A percentile compares a stretch with the other conserved stretches of the same genome.
Conservation (phyloP, 2,113 vertebrate genomes). For the Phyllostomus hastatus region DNA sequence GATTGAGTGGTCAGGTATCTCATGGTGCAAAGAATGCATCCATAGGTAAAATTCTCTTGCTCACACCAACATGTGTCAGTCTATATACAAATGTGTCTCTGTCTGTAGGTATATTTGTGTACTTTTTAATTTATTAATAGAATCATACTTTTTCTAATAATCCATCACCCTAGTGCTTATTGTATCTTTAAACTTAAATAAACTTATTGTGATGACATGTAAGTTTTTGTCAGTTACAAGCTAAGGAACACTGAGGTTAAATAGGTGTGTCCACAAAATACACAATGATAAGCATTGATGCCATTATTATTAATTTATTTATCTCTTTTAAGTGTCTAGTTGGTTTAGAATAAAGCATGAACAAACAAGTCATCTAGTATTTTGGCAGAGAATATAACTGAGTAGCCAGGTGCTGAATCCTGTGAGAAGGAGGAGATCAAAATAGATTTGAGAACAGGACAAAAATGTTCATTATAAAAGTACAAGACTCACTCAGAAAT, state of each 20-base stretch:
- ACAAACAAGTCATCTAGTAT: background rate
- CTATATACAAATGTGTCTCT: background rate
- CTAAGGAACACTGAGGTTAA: background rate
- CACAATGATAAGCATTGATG: background rate
- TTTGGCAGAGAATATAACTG: background rate
- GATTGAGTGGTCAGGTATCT: background rate
- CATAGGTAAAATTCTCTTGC: background rate
- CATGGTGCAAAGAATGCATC: background rate
- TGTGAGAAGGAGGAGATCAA: background rate
- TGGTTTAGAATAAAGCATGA: background rate
- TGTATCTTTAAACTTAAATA: background rate
- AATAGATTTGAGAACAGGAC: background rate
- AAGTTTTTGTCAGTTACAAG: background rate
- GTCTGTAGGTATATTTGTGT: background rate
- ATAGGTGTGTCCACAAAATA: background rate
- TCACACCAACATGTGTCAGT: background rate
- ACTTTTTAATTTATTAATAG: background rate
- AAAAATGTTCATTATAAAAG: background rate
- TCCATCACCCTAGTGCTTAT: background rate
- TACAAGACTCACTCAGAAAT: background rate
- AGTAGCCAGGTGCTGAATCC: background rate
- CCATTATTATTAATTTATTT: background rate
- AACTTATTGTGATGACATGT: background rate
- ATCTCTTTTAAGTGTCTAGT: background rate
- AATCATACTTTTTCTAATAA: background rate